Evolutionary conservation across 2,888 invertebrate species (phyloP).

Genomic region (Nudaria mundana): DNA sequence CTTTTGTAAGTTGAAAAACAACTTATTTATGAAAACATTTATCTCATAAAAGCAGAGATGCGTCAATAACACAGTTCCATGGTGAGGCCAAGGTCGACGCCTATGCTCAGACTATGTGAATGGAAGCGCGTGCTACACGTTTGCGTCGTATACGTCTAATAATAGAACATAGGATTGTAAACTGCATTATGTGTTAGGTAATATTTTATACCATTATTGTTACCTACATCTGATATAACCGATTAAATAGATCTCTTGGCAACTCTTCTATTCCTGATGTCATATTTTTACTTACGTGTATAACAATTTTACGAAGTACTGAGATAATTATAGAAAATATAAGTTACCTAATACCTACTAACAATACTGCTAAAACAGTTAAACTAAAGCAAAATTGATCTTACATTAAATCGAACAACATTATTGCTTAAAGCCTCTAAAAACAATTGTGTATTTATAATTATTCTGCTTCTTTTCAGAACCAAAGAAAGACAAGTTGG

Average conservation of each 20-base stretch:
- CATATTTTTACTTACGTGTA: too few relatives aligned
- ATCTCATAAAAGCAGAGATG: constrained; percentile 36
- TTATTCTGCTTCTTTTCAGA: constrained; percentile 82
- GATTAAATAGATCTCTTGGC: constrained; percentile 28
- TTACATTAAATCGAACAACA: too few relatives aligned
- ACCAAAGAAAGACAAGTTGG: constrained; percentile 96
- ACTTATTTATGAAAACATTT: constrained; percentile 1
- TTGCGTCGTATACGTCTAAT: constrained; percentile 57
- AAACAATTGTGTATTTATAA: neutral
- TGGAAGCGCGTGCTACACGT: constrained; percentile 61
- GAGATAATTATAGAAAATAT: too few relatives aligned
- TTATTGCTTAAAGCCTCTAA: neutral
- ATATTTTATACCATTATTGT: too few relatives aligned
- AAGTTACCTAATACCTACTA: too few relatives aligned
- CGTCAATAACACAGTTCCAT: constrained; percentile 59
- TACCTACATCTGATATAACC: too few relatives aligned
- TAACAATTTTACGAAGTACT: constrained; percentile 3
- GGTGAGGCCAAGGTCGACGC: constrained; percentile 60
- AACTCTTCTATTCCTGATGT: constrained; percentile 22
- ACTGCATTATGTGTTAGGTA: too few relatives aligned
- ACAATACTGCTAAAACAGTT: too few relatives aligned
- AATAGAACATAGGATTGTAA: constrained; percentile 60
- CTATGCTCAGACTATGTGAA: constrained; percentile 55
- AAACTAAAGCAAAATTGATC: too few relatives aligned
- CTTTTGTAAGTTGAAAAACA: too few relatives aligned